Evolutionary conservation across 1,140 invertebrate species (phyloP).

Genomic region (Zelostemma sp.): DNA sequence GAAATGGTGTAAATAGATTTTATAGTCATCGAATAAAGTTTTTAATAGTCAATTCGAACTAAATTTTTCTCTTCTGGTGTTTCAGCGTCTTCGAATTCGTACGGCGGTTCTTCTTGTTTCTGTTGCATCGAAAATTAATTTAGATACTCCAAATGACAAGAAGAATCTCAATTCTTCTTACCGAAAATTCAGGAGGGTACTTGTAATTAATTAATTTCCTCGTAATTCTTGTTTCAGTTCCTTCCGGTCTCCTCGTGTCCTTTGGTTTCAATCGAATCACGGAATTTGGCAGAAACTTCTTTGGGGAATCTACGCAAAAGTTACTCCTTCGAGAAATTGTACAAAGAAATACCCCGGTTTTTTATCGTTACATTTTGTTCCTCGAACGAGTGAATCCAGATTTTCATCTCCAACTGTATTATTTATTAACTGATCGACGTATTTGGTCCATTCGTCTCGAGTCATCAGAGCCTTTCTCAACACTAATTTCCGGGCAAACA

Average conservation of each 20-base stretch:
- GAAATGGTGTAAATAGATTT: not conserved
- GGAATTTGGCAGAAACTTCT: slow-evolving; percentile 16
- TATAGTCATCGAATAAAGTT: not conserved
- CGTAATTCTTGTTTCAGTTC: not conserved
- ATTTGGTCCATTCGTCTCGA: slow-evolving; percentile 39
- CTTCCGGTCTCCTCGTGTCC: slow-evolving; percentile 6
- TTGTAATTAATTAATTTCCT: slow-evolving; percentile 27
- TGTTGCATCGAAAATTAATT: not conserved
- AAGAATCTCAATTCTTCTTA: not conserved
- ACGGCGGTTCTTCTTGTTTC: no score
- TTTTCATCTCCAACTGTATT: slow-evolving; percentile 20
- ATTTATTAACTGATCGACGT: slow-evolving; percentile 32
- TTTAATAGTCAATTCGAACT: not conserved
- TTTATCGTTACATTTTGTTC: slow-evolving; percentile 24
- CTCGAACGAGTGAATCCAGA: slow-evolving; percentile 7
- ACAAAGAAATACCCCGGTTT: not conserved
- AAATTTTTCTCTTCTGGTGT: not conserved
- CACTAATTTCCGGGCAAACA: slow-evolving; percentile 21
- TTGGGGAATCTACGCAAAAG: slow-evolving; percentile 1
- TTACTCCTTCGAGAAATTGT: slow-evolving; percentile 3
- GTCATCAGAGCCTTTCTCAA: slow-evolving; percentile 33
- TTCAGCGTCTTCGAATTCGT: not conserved
- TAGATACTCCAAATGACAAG: not conserved
- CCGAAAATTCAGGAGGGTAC: slow-evolving; percentile 39
- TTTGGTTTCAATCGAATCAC: slow-evolving; percentile 11